phyloP scores from a whole-genome alignment of 2,888 invertebrate genomes.

The Eupithecia insigniata region DNA sequence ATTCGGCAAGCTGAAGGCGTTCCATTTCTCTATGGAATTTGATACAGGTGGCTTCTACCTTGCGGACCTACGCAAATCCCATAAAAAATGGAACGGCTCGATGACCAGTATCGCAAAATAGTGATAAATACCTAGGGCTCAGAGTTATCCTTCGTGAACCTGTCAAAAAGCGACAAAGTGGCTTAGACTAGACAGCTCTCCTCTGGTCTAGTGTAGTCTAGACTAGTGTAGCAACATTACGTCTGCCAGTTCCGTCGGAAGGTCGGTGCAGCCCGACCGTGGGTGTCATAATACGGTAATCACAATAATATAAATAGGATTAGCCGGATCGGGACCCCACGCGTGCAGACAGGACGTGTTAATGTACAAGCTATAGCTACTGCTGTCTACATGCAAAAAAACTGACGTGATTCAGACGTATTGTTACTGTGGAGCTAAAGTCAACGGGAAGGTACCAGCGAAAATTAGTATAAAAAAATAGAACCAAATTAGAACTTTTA shows the following conservation, averaged over 20 bases:
- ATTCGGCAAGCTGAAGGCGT: neutral
- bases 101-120: too few relatives aligned
- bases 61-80: too few relatives aligned
- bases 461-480: too few relatives aligned
- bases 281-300: constrained; percentile 68
- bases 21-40: too few relatives aligned
- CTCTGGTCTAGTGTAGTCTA: neutral
- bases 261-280: constrained; percentile 47
- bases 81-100: too few relatives aligned
- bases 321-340: constrained; percentile 77
- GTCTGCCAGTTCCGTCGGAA: constrained; percentile 23
- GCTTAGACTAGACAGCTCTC: neutral
- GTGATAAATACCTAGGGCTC: too few relatives aligned
- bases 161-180: too few relatives aligned
- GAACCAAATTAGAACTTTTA: too few relatives aligned
- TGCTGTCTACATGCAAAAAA: neutral
- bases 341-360: constrained; percentile 77
- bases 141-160: too few relatives aligned
- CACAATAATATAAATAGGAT: constrained; percentile 78
- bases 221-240: neutral
- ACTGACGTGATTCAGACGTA: neutral
- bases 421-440: neutral
- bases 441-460: too few relatives aligned
- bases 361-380: constrained; percentile 3
- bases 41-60: too few relatives aligned